phyloP scores from a whole-genome alignment of 2,113 vertebrate genomes.

The Bos indicus region DNA sequence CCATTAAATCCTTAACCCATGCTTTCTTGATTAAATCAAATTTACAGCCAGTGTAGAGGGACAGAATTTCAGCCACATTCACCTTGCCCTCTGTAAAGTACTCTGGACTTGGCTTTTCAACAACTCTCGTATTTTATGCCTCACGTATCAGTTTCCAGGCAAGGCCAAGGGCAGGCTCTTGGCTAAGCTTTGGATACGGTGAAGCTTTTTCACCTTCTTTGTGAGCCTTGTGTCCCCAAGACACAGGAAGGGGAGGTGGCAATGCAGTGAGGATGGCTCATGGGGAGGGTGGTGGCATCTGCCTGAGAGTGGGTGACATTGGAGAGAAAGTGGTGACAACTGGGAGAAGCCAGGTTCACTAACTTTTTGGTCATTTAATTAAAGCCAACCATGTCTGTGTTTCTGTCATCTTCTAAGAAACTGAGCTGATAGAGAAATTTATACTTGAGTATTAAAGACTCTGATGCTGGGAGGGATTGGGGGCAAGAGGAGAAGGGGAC shows the following conservation, averaged over 20 bases:
- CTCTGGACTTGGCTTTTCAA: background rate
- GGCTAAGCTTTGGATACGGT: background rate
- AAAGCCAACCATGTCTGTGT: background rate
- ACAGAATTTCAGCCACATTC: background rate
- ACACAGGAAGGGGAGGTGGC: background rate
- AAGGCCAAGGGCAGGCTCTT: background rate
- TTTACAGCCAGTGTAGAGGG: background rate
- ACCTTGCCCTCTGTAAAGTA: background rate
- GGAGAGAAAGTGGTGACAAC: background rate
- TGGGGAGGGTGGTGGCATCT: background rate
- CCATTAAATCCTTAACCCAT: slow-evolving; percentile 33
- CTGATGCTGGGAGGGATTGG: too few relatives aligned
- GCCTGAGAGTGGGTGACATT: background rate
- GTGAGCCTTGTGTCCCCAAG: background rate
- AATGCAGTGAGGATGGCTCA: background rate
- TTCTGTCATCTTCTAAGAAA: background rate
- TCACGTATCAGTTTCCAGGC: background rate
- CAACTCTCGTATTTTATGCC: background rate
- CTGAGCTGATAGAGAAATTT: background rate
- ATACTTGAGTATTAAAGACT: background rate
- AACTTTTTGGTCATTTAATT: background rate
- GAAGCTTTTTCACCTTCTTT: background rate
- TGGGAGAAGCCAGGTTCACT: background rate
- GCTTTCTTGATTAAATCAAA: slow-evolving; percentile 50
- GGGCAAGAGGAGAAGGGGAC: too few relatives aligned